phyloP scores from a whole-genome alignment of 2,888 invertebrate species.

The Bombyx huttoni region DNA sequence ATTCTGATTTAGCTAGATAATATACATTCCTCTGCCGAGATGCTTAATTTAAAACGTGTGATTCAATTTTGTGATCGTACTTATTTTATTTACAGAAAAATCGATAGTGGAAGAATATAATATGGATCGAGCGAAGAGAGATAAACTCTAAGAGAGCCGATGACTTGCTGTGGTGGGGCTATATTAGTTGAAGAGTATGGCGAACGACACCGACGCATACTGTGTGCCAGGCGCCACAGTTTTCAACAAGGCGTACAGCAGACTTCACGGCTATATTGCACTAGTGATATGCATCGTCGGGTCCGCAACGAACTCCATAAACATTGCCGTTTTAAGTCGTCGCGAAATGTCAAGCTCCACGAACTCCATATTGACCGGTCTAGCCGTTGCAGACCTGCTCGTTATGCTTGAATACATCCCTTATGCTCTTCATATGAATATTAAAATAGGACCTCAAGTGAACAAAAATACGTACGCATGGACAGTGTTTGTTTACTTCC shows the following conservation, averaged over 20 bases:
- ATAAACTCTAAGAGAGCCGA: slow-evolving; percentile 14
- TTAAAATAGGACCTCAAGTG: slow-evolving; percentile 71
- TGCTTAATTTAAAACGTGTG: too few species aligned
- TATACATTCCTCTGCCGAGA: too few species aligned
- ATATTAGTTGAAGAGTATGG: slow-evolving; percentile 32
- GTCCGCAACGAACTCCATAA: slow-evolving; percentile 91
- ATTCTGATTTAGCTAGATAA: not conserved
- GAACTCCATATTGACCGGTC: slow-evolving; percentile 90
- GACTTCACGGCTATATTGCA: slow-evolving; percentile 88
- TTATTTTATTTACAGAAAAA: not conserved
- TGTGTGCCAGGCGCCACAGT: slow-evolving; percentile 73
- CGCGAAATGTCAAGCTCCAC: slow-evolving; percentile 93
- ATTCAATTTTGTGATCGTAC: not conserved
- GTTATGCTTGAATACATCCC: slow-evolving; percentile 96
- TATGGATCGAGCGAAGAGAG: not conserved
- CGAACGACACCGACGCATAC: slow-evolving; percentile 56
- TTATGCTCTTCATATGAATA: slow-evolving; percentile 85
- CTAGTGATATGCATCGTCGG: slow-evolving; percentile 91
- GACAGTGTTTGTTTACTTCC: slow-evolving; percentile 89
- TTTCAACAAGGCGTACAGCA: slow-evolving; percentile 77
- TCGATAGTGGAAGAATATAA: not conserved
- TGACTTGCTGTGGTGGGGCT: slow-evolving; percentile 21
- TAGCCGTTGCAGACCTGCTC: slow-evolving; percentile 93
- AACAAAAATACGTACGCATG: slow-evolving; percentile 77
- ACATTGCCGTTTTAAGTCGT: slow-evolving; percentile 90